Evolutionary conservation across 2,888 invertebrate species (phyloP), one percentile per base, ranked within the genome.

Genomic region (Xanthia icteritia): DNA sequence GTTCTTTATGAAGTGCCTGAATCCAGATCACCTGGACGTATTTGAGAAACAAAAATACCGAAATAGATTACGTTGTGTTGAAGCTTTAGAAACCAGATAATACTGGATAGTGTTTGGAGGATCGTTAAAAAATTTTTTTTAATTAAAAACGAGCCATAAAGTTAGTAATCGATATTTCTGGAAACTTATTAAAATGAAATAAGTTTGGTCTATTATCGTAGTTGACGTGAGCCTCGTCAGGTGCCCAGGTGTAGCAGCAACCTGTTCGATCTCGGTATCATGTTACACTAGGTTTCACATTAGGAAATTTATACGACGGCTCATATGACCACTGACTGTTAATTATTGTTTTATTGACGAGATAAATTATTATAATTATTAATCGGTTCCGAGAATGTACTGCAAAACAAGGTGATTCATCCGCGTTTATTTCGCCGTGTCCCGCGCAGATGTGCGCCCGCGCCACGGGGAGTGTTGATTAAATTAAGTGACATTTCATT

Each of bases 341-440:
- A 94, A 95, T 96, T 95, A 96, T 96, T 95, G 94, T 95, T 95
- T 95, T 96, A 96, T 95, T 93, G 93, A 92, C 88, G 91, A 94
- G 92, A 95, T 96, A 95, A 95, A 95, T 95, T 94, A 95, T 94
- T 92, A 91, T 94, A 93, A 95, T 95, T 95, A 95, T 94, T 95
- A 94, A 95, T 95, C 92, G 93, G 87, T 95, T 95, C 95, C 91
- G 88, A 94, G 96, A 96, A 96, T 90, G 88, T 90, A 92, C 93
- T 94, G 95, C 95, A 96, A 96, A 96, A 96, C 96, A 96, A 95
- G 92, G 90, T 96, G 96, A 96, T 93, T 96, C 96, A 96, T 94
- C 89, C 88, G 89, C 89, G 90, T 89, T 91, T 93, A 92, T 93
- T 93, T 94, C 89, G 90, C 90, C 88, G 90, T 82, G 87, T 83